Percentiles rank a stretch among this genome's conserved stretches.
Conservation (phyloP, 1,140 invertebrate species). For the Drosophila santomea region DNA sequence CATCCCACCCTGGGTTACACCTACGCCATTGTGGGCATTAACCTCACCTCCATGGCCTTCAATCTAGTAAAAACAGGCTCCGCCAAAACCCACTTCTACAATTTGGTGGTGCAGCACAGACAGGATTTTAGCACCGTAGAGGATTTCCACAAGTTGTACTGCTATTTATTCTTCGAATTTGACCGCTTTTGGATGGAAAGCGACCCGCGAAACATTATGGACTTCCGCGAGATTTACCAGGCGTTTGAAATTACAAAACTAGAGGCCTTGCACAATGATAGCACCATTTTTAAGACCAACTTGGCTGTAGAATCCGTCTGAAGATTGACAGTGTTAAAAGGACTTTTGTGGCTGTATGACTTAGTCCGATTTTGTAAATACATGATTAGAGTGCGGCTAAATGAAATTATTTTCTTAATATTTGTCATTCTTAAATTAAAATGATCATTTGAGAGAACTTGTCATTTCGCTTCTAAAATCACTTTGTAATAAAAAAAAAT, state of each 20-base stretch:
- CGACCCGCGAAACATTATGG: conserved; percentile 97
- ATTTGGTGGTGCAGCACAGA: conserved; percentile 87
- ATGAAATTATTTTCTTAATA: too few relatives aligned
- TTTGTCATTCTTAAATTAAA: too few relatives aligned
- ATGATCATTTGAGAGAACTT: too few relatives aligned
- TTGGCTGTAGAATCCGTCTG: conserved; percentile 77
- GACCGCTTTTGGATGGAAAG: conserved; percentile 96
- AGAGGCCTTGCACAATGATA: conserved; percentile 72
- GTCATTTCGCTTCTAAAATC: neutral
- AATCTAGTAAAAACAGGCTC: conserved; percentile 91
- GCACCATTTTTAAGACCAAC: conserved; percentile 78
- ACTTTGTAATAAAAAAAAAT: too few relatives aligned
- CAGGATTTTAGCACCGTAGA: conserved; percentile 88
- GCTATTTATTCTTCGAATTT: conserved; percentile 97
- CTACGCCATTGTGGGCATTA: conserved; percentile 96
- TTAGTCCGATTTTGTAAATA: too few relatives aligned
- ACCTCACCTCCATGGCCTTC: conserved; percentile 96
- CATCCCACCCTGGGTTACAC: conserved; percentile 95
- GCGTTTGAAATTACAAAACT: conserved; percentile 89
- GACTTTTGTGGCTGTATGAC: neutral
- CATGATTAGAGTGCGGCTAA: too few relatives aligned
- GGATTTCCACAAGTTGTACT: conserved; percentile 97
- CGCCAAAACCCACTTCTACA: conserved; percentile 97
- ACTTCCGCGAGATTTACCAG: conserved; percentile 94
- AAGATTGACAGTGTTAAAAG: neutral